A percentile compares a stretch with the other conserved stretches of the same genome.
Conservation (phyloP, 2,113 vertebrate genomes). For the Actinemys pallida region DNA sequence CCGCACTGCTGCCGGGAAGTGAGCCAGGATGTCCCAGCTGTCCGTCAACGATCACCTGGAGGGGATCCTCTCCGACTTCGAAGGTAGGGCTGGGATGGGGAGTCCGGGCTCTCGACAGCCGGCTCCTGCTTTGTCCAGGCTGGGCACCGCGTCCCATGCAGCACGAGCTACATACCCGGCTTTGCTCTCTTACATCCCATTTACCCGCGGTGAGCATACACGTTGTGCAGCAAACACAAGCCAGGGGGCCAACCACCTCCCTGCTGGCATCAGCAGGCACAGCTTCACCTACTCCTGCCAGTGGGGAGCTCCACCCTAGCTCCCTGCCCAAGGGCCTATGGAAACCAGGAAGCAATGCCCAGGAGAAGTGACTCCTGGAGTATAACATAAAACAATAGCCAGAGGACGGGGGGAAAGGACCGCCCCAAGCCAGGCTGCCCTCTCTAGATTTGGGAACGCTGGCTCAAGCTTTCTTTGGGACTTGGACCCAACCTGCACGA, state of each 20-base stretch:
- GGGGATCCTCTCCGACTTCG: conserved; percentile 88
- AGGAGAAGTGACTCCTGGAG: background rate
- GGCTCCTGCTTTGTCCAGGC: background rate
- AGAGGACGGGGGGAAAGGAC: background rate
- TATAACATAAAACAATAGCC: background rate
- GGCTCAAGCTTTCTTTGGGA: background rate
- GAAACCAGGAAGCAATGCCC: background rate
- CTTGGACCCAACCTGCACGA: background rate
- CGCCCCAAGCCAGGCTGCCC: too few species aligned
- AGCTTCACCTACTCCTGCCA: background rate
- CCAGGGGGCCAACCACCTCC: background rate
- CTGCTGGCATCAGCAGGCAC: background rate
- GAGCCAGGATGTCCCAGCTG: conserved; percentile 81
- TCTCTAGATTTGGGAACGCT: background rate
- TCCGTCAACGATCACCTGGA: conserved; percentile 87
- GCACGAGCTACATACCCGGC: too few species aligned
- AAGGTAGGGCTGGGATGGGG: conserved; percentile 76
- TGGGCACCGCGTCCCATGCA: background rate
- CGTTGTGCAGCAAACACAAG: too few species aligned
- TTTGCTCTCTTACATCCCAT: background rate
- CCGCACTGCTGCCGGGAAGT: background rate
- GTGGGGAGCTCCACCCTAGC: too few species aligned
- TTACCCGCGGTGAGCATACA: background rate
- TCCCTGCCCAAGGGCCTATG: background rate
- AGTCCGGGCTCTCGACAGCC: too few species aligned